Evolutionary conservation across 2,888 invertebrate genomes (phyloP).

Genomic region (Pollenia labialis): DNA sequence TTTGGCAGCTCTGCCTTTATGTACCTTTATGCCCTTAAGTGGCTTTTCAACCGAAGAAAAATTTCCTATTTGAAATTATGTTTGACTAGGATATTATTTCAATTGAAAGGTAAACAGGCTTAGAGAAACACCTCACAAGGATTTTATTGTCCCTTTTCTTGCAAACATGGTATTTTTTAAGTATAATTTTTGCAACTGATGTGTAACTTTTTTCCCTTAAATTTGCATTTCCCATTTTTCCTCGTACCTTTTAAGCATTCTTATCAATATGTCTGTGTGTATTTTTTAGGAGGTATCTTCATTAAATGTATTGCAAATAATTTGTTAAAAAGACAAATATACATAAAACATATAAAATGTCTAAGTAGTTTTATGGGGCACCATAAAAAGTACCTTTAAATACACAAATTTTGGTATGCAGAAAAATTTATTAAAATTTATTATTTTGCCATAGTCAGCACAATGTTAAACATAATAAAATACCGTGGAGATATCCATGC

Average conservation of each 20-base stretch:
- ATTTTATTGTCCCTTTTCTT: too few relatives aligned
- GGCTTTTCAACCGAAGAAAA: too few relatives aligned
- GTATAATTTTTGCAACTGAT: too few relatives aligned
- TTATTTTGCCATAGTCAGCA: constrained; percentile 37
- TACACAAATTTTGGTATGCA: constrained; percentile 52
- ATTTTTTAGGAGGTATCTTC: background rate
- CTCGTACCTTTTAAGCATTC: constrained; percentile 1
- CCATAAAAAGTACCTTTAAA: constrained; percentile 31
- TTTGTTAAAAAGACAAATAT: constrained; percentile 78
- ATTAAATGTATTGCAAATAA: constrained; percentile 77
- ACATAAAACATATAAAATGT: background rate
- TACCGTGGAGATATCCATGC: background rate
- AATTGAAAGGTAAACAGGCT: too few relatives aligned
- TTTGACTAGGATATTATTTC: too few relatives aligned
- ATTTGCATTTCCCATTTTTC: background rate
- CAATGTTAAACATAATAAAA: background rate
- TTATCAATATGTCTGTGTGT: constrained; percentile 10
- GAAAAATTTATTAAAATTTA: constrained; percentile 15
- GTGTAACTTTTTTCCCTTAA: too few relatives aligned
- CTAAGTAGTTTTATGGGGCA: background rate
- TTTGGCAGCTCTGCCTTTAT: too few relatives aligned
- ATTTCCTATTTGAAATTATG: too few relatives aligned
- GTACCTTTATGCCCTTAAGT: too few relatives aligned
- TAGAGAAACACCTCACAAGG: too few relatives aligned
- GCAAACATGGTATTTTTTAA: too few relatives aligned